Percentiles rank a stretch among this genome's conserved stretches.
Evolutionary conservation across 2,888 invertebrate genomes (phyloP).

Genomic region (Drosophila engyochracea): DNA sequence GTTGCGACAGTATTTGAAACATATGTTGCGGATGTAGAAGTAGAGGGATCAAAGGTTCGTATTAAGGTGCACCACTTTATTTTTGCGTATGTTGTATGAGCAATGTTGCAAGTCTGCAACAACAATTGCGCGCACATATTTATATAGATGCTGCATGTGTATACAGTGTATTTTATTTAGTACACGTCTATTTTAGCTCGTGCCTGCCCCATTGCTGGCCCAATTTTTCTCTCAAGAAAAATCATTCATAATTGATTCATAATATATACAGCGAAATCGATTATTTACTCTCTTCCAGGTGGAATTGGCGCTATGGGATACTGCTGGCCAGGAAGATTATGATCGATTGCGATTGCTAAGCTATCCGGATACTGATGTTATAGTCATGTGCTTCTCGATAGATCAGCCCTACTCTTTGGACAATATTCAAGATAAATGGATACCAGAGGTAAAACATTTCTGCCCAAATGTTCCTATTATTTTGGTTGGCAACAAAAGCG

Average conservation of each 20-base stretch:
- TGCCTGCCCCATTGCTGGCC: slow-evolving; percentile 30
- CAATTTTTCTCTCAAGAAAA: slow-evolving; percentile 13
- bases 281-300: slow-evolving; percentile 86
- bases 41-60: slow-evolving; percentile 94
- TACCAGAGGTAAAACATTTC: slow-evolving; percentile 98
- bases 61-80: slow-evolving; percentile 3
- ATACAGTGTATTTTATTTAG: slow-evolving; percentile 38
- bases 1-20: slow-evolving; percentile 99
- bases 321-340: slow-evolving; percentile 98
- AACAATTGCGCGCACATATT: slow-evolving; percentile 24
- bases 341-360: slow-evolving; percentile 97
- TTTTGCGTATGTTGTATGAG: slow-evolving; percentile 4
- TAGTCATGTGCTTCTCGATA: slow-evolving; percentile 99
- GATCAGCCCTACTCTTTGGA: slow-evolving; percentile 99
- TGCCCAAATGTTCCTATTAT: slow-evolving; percentile 99
- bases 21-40: slow-evolving; percentile 99
- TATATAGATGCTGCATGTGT: slow-evolving; percentile 13
- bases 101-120: slow-evolving; percentile 19
- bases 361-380: slow-evolving; percentile 99
- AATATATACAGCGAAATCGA: not conserved
- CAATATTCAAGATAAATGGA: slow-evolving; percentile 99
- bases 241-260: slow-evolving; percentile 43
- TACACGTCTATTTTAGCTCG: slow-evolving; percentile 55
- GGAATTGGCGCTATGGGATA: slow-evolving; percentile 97
- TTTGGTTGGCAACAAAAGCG: slow-evolving; percentile 98